phyloP scores from a whole-genome alignment of 2,888 invertebrate species.

The Orgyia antiqua region DNA sequence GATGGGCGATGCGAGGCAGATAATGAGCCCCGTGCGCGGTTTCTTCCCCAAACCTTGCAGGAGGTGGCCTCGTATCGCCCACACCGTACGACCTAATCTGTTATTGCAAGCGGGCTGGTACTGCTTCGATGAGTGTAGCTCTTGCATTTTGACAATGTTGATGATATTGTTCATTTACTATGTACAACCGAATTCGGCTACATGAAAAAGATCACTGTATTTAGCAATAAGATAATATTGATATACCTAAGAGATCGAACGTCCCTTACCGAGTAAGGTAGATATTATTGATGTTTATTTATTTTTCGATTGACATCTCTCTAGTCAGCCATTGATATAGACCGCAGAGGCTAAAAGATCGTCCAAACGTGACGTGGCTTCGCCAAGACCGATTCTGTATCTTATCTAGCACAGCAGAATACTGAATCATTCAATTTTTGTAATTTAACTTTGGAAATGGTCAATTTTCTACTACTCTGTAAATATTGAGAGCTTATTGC shows the following conservation, averaged over 20 bases:
- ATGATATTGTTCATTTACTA: slow-evolving; percentile 42
- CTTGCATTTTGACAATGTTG: slow-evolving; percentile 55
- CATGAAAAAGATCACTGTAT: slow-evolving; percentile 59
- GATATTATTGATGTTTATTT: slow-evolving; percentile 67
- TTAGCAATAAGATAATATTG: slow-evolving; percentile 75
- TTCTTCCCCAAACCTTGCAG: slow-evolving; percentile 18
- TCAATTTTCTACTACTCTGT: slow-evolving; percentile 76
- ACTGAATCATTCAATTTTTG: slow-evolving; percentile 61
- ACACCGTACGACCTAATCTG: slow-evolving; percentile 25
- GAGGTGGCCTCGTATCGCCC: slow-evolving; percentile 9
- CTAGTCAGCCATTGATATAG: slow-evolving; percentile 44
- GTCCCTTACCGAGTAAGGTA: slow-evolving; percentile 79
- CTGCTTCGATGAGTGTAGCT: slow-evolving; percentile 65
- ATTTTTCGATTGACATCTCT: slow-evolving; percentile 69
- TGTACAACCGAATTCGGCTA: slow-evolving; percentile 60
- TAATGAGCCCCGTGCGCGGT: slow-evolving; percentile 23
- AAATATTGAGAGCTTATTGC: slow-evolving; percentile 75
- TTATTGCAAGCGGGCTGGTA: slow-evolving; percentile 66
- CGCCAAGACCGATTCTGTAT: slow-evolving; percentile 43
- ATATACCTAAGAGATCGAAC: slow-evolving; percentile 77
- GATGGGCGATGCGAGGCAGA: slow-evolving; percentile 25
- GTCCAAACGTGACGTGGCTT: slow-evolving; percentile 12
- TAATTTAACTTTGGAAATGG: slow-evolving; percentile 72
- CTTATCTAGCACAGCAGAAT: slow-evolving; percentile 68
- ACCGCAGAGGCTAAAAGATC: slow-evolving; percentile 20